phyloP scores from a whole-genome alignment of 2,797 vertebrate genomes.

The Garrulus glandarius region DNA sequence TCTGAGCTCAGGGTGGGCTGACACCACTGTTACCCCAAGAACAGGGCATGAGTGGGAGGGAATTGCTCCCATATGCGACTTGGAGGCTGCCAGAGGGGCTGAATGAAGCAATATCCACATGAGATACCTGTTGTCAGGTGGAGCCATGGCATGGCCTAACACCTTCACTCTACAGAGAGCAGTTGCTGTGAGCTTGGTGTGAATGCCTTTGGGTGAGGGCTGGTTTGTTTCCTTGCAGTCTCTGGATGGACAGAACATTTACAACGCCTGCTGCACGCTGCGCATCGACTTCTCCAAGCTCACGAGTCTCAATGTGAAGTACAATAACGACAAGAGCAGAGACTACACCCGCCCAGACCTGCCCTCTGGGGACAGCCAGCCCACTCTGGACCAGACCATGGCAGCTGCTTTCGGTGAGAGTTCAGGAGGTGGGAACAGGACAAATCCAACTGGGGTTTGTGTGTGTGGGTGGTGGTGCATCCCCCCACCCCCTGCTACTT shows the following conservation, averaged over 20 bases:
- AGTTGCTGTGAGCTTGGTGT: not conserved
- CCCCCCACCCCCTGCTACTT: not conserved
- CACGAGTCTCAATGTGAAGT: slow-evolving; percentile 93
- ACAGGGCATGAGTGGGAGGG: not conserved
- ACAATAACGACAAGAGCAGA: slow-evolving; percentile 95
- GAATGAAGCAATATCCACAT: not conserved
- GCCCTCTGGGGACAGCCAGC: slow-evolving; percentile 89
- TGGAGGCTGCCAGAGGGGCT: not conserved
- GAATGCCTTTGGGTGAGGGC: not conserved
- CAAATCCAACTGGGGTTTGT: rapidly evolving
- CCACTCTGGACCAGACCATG: slow-evolving; percentile 86
- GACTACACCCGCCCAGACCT: slow-evolving; percentile 94
- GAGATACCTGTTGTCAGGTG: not conserved
- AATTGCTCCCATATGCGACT: rapidly evolving
- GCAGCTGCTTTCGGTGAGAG: slow-evolving; percentile 89
- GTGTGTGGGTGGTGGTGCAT: not conserved
- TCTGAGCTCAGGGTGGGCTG: not conserved
- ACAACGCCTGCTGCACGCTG: slow-evolving; percentile 93
- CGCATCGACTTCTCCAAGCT: slow-evolving; percentile 96
- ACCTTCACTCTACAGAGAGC: not conserved
- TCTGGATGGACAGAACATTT: slow-evolving; percentile 95
- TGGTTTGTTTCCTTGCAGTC: slow-evolving; percentile 71
- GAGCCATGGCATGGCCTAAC: not conserved
- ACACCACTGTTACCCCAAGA: not conserved
- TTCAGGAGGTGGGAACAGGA: not conserved